phyloP scores from a whole-genome alignment of 2,888 invertebrate genomes.

The Xestia c-nigrum region DNA sequence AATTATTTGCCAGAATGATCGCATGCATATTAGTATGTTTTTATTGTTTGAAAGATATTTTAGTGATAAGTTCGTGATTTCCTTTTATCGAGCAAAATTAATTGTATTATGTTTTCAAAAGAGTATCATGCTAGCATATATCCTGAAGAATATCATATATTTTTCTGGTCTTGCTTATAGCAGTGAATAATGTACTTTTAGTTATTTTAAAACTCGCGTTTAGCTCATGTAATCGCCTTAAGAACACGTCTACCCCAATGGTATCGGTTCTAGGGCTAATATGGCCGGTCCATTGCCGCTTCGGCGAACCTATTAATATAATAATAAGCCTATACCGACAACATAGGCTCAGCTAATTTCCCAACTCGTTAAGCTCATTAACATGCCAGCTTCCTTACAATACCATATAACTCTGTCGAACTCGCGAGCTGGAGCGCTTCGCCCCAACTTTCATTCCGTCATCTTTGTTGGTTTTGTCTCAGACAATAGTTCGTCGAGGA shows the following conservation, averaged over 20 bases:
- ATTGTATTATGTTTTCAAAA: too few species aligned
- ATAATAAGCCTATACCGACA: not conserved
- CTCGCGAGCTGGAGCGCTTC: slow-evolving; percentile 34
- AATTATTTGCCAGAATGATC: too few species aligned
- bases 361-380: slow-evolving; percentile 5
- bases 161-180: too few species aligned
- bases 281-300: not conserved
- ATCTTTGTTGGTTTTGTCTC: slow-evolving; percentile 66
- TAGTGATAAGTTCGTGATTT: too few species aligned
- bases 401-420: slow-evolving; percentile 40
- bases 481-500: slow-evolving; percentile 69
- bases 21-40: too few species aligned
- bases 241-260: not conserved
- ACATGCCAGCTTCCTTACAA: slow-evolving; percentile 4
- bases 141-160: too few species aligned
- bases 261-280: not conserved
- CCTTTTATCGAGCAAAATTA: too few species aligned
- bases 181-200: too few species aligned
- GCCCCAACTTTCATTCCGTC: slow-evolving; percentile 58
- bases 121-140: too few species aligned
- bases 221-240: too few species aligned
- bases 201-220: too few species aligned
- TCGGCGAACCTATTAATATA: not conserved
- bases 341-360: not conserved
- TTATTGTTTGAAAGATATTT: too few species aligned